Conservation (phyloP, 2,888 invertebrate species). For the Euclidia mi region DNA sequence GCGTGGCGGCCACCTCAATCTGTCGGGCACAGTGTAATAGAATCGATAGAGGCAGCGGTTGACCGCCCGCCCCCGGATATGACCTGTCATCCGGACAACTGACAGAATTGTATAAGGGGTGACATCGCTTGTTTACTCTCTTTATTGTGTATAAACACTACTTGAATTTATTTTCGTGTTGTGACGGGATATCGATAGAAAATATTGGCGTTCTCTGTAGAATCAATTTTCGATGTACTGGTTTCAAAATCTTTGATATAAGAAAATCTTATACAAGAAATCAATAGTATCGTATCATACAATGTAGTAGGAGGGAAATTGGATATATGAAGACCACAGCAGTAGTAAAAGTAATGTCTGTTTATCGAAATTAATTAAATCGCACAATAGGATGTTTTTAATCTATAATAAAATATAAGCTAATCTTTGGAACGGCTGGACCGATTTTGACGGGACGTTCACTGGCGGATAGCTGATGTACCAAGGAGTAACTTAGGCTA, state of each 20-base stretch:
- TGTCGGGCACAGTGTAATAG: conserved; percentile 82
- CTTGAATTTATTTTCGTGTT: conserved; percentile 62
- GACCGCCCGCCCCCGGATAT: conserved; percentile 80
- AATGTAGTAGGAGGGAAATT: too few species aligned
- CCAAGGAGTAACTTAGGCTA: too few species aligned
- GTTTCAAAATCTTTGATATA: background rate
- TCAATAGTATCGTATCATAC: background rate
- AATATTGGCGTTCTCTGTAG: conserved; percentile 48
- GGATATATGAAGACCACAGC: too few species aligned
- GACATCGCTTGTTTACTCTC: conserved; percentile 73
- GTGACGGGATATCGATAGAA: conserved; percentile 52
- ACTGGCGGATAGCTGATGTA: too few species aligned
- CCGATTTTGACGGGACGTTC: too few species aligned
- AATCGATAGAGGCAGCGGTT: conserved; percentile 80
- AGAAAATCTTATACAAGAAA: too few species aligned
- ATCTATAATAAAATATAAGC: too few species aligned
- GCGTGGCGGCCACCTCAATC: conserved; percentile 73
- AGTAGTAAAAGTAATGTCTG: too few species aligned
- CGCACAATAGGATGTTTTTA: too few species aligned
- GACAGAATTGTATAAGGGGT: conserved; percentile 76
- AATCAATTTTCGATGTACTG: conserved; percentile 37
- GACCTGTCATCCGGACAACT: conserved; percentile 82
- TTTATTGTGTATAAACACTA: conserved; percentile 76
- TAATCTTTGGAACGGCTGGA: too few species aligned
- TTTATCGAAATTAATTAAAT: too few species aligned